Evolutionary conservation across 2,797 vertebrate species (phyloP), one percentile per base, ranked within the genome.

Genomic region (Eulemur albifrons): DNA sequence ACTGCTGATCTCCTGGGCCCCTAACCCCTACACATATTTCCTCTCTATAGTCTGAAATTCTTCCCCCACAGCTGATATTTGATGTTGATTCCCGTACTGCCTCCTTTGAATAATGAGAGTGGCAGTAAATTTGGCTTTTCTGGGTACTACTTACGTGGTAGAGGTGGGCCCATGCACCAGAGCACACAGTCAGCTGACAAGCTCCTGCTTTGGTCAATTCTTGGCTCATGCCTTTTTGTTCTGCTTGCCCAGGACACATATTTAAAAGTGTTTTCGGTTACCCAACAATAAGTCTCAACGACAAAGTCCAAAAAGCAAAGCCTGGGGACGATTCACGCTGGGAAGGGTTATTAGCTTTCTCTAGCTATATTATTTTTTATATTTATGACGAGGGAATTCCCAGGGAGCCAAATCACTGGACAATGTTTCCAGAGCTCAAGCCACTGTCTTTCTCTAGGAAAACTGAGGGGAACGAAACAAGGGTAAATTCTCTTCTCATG

Each of bases 361-460:
- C 35, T 85, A 82, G 52, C 84, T 70, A 11, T 54, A 32, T 72
- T 89, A 54, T 69, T 73, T 90, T 92, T 61, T 54, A 15, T 57
- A 79, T 5, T 43, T 52, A 88, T 7, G 54, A 87, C 67, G 54
- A 94, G 13, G 21, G 40, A 77, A 50, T 85, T 73, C 85, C 40
- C 30, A 43, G 40, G 85, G 95, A 38, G 52, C 65, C 72, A 85
- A 86, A 92, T 59, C 75, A 30, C 73, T 30, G 50, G 40, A 15
- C 52, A 32, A 30, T 89, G 20, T 91, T 96, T 86, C 57, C 86
- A 92, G 57, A 96, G 40, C 32, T 77, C 52, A 82, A 87, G 27
- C 69, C 32, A 27, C 3, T 27, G 30, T 54, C 84, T 84, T 79
- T 70, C 23, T 88, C 89, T 10, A 69, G 72, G 65, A 77, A 88